Conservation (phyloP, 2,888 invertebrate genomes). For the Cremastobaeus sp. region DNA sequence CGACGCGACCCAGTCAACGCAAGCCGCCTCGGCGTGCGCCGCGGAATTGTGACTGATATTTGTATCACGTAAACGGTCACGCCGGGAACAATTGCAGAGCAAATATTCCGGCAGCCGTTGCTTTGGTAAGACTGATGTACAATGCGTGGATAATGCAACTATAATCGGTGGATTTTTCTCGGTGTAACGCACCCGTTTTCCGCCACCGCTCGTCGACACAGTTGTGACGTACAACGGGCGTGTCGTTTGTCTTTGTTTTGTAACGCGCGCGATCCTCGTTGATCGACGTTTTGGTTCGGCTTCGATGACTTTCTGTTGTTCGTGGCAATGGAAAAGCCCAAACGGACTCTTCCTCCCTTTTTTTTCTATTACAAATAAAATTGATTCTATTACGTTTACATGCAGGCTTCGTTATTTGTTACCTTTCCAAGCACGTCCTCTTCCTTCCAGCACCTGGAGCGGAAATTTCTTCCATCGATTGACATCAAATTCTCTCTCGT, state of each 20-base stretch:
- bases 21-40: slow-evolving; percentile 8
- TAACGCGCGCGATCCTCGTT: slow-evolving; percentile 12
- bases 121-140: slow-evolving; percentile 42
- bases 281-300: slow-evolving; percentile 30
- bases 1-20: slow-evolving; percentile 14
- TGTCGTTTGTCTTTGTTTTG: slow-evolving; percentile 4
- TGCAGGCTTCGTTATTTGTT: slow-evolving; percentile 24
- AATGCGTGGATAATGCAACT: slow-evolving; percentile 16
- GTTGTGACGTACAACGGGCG: slow-evolving; percentile 11
- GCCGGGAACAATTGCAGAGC: not conserved
- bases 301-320: slow-evolving; percentile 32
- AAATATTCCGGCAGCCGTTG: slow-evolving; percentile 18
- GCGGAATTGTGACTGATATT: not conserved
- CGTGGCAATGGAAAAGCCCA: slow-evolving; percentile 11
- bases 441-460: not conserved
- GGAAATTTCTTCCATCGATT: slow-evolving; percentile 15
- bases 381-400: slow-evolving; percentile 55
- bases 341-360: slow-evolving; percentile 6
- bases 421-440: slow-evolving; percentile 27
- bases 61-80: not conserved
- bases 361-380: slow-evolving; percentile 50
- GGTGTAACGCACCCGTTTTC: slow-evolving; percentile 11
- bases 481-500: slow-evolving; percentile 26
- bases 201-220: slow-evolving; percentile 3
- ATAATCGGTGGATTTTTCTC: slow-evolving; percentile 22